Conservation (phyloP, 2,888 invertebrate species). For the Zhengitettix transpicula region DNA sequence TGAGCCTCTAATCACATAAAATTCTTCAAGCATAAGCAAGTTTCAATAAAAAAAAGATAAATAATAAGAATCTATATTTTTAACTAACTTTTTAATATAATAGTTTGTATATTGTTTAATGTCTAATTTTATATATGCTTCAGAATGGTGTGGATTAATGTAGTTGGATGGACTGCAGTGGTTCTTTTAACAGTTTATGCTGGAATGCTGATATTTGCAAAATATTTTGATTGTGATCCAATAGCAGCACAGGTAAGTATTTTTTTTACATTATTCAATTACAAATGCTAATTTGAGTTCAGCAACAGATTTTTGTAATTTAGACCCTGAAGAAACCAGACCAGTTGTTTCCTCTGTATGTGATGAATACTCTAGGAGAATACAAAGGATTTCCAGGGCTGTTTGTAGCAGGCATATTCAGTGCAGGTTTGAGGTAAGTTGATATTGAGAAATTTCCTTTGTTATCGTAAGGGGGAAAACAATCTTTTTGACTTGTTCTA, state of each 20-base stretch:
- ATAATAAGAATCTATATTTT: too few species aligned
- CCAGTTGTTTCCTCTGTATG: slow-evolving; percentile 33
- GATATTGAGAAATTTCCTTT: too few species aligned
- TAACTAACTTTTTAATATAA: too few species aligned
- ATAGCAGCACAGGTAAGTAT: slow-evolving; percentile 24
- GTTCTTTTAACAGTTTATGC: slow-evolving; percentile 19
- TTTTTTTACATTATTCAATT: too few species aligned
- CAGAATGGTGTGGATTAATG: slow-evolving; percentile 22
- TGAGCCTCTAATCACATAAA: too few species aligned
- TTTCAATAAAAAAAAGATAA: too few species aligned
- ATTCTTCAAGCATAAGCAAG: too few species aligned
- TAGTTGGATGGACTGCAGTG: slow-evolving; percentile 19
- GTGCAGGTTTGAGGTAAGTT: slow-evolving; percentile 32
- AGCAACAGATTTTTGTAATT: slow-evolving; percentile 2
- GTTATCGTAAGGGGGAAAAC: too few species aligned
- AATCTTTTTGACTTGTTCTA: too few species aligned
- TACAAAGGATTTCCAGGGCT: slow-evolving; percentile 34
- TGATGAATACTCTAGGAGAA: slow-evolving; percentile 31
- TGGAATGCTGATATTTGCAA: slow-evolving; percentile 32
- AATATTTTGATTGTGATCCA: slow-evolving; percentile 32
- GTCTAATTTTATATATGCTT: slow-evolving; percentile 3
- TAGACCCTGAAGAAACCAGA: slow-evolving; percentile 19
- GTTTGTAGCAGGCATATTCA: slow-evolving; percentile 37
- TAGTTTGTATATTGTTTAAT: not conserved
- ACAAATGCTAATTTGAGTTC: not conserved